Percentiles rank a stretch among this genome's conserved stretches.
phyloP scores from a whole-genome alignment of 2,888 invertebrate genomes.

The Diadegma fenestrale region DNA sequence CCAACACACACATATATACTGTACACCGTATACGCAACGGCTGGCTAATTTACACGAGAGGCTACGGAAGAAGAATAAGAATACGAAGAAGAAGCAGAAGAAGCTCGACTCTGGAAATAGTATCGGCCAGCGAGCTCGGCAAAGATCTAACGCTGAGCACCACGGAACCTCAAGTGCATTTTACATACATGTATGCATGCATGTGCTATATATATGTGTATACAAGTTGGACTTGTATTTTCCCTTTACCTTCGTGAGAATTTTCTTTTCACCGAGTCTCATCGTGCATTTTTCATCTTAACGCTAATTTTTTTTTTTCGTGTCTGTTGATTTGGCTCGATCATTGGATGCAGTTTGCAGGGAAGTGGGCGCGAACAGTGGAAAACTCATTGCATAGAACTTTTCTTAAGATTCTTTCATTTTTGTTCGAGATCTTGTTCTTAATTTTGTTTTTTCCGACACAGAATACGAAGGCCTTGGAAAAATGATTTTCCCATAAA shows the following conservation, averaged over 20 bases:
- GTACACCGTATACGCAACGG: slow-evolving; percentile 61
- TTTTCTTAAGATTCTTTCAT: neutral
- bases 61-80: slow-evolving; percentile 57
- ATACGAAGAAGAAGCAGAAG: slow-evolving; percentile 55
- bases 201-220: slow-evolving; percentile 7
- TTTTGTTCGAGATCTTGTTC: neutral
- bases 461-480: neutral
- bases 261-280: neutral
- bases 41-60: slow-evolving; percentile 66
- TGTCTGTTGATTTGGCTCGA: neutral
- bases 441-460: neutral
- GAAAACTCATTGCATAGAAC: neutral
- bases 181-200: slow-evolving; percentile 26
- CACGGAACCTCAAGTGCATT: slow-evolving; percentile 49
- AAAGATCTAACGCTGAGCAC: slow-evolving; percentile 53
- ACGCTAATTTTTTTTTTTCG: neutral
- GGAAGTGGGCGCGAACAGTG: neutral
- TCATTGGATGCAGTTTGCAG: neutral
- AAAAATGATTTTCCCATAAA: neutral
- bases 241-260: slow-evolving; percentile 26
- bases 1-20: slow-evolving; percentile 16
- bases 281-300: neutral
- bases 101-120: slow-evolving; percentile 75
- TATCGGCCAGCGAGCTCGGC: slow-evolving; percentile 73
- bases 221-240: slow-evolving; percentile 9